A percentile compares a stretch with the other conserved stretches of the same genome.
These are phyloP conservation scores for Ctenosaura bakeri DNA, from an alignment of 2,797 vertebrate species.

Conservation along the genomic window DNA sequence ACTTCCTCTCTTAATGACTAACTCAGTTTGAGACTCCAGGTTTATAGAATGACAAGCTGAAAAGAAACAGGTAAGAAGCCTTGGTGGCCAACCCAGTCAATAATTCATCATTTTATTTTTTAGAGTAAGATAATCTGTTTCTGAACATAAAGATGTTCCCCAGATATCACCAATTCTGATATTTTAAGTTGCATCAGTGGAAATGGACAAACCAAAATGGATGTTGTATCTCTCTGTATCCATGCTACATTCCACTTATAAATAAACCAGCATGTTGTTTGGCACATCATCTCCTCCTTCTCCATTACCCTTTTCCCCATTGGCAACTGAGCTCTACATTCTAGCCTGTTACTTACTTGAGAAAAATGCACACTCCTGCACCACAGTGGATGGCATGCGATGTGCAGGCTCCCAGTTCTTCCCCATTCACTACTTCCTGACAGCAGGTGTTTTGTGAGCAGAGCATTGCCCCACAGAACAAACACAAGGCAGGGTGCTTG, in stretches of 20 bases:
- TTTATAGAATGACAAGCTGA: background rate
- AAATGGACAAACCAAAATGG: background rate
- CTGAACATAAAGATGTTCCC: background rate
- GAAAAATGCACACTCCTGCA: conserved; percentile 96
- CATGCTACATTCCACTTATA: background rate
- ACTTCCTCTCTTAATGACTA: background rate
- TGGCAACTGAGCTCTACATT: conserved; percentile 1
- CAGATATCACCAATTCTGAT: background rate
- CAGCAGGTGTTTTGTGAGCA: conserved; percentile 97
- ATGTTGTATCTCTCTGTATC: background rate
- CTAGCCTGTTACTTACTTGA: conserved; percentile 85
- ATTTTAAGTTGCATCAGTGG: background rate
- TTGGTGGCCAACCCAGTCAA: background rate
- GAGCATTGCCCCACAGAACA: conserved; percentile 94
- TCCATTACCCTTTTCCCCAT: background rate
- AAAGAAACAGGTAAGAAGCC: background rate
- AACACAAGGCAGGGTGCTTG: conserved; percentile 94
- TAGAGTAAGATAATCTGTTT: background rate
- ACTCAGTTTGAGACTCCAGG: background rate
- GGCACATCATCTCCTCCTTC: no score
- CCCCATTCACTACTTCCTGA: conserved; percentile 91
- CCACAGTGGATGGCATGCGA: conserved; percentile 93
- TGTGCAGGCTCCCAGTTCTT: conserved; percentile 94
- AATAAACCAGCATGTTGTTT: background rate
- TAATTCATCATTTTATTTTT: background rate